Evolutionary conservation across 2,113 vertebrate species (phyloP).

Genomic region (Grus americana): DNA sequence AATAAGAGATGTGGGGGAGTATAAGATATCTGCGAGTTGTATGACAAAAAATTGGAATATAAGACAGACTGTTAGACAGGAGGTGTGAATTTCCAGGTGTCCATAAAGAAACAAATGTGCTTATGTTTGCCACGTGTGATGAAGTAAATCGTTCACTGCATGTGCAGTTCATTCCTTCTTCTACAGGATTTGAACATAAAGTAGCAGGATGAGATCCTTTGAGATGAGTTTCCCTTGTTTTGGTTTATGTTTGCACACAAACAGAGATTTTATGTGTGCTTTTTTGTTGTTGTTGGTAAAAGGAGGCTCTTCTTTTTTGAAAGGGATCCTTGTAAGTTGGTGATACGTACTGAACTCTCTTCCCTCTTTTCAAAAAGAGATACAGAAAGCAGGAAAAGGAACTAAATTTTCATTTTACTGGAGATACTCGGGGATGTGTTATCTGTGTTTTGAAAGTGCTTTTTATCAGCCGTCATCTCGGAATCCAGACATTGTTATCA

Average conservation of each 20-base stretch:
- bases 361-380: background rate
- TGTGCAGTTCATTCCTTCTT: background rate
- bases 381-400: background rate
- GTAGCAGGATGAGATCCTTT: background rate
- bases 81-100: background rate
- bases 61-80: background rate
- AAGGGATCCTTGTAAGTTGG: fast-evolving
- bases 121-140: fast-evolving
- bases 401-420: too few species aligned
- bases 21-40: too few species aligned
- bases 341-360: background rate
- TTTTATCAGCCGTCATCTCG: background rate
- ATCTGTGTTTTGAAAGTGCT: background rate
- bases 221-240: background rate
- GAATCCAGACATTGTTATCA: background rate
- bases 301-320: background rate
- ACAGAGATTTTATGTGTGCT: fast-evolving
- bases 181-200: background rate
- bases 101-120: background rate
- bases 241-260: background rate
- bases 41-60: fast-evolving
- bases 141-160: background rate
- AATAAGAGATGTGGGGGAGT: background rate
- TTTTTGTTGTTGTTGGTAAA: background rate
- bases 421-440: background rate